A percentile compares a stretch with the other conserved stretches of the same genome.
Evolutionary conservation across 2,113 vertebrate genomes (phyloP).

Genomic region (Crypturellus undulatus): DNA sequence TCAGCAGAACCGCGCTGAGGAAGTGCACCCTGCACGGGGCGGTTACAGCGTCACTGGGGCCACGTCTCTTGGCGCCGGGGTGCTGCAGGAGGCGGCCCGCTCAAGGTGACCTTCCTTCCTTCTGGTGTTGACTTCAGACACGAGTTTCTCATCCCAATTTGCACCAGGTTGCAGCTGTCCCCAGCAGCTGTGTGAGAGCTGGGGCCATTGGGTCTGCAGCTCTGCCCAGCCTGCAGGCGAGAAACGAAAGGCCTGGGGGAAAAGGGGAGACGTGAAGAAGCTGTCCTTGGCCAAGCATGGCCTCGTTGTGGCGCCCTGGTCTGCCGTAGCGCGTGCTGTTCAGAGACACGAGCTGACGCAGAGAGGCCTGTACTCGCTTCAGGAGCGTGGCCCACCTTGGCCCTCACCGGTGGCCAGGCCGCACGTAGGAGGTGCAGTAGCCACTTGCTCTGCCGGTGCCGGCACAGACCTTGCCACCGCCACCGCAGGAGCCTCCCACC

Average conservation of each 20-base stretch:
- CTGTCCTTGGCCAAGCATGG: not conserved
- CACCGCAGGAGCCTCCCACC: fast-evolving
- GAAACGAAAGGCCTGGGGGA: not conserved
- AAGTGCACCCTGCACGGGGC: not conserved
- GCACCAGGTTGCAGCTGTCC: not conserved
- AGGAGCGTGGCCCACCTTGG: not conserved
- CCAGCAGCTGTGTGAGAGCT: not conserved
- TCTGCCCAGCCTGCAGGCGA: fast-evolving
- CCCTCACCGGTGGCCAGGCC: fast-evolving
- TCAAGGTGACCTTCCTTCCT: not conserved
- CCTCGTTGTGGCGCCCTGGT: not conserved
- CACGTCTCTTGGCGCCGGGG: not conserved
- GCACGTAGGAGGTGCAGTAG: not conserved
- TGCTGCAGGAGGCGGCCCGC: not conserved
- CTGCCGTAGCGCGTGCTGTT: not conserved
- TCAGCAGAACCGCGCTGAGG: not conserved
- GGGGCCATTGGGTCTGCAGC: not conserved
- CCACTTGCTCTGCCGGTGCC: not conserved
- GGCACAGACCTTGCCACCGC: not conserved
- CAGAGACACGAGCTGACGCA: not conserved
- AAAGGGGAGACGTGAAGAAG: not conserved
- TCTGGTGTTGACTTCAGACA: not conserved
- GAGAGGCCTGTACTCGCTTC: not conserved
- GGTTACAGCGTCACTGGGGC: not conserved
- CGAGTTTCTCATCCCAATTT: fast-evolving